Percentiles rank a stretch among this genome's conserved stretches.
Conservation (phyloP, 2,797 vertebrate genomes). For the Capromys pilorides region DNA sequence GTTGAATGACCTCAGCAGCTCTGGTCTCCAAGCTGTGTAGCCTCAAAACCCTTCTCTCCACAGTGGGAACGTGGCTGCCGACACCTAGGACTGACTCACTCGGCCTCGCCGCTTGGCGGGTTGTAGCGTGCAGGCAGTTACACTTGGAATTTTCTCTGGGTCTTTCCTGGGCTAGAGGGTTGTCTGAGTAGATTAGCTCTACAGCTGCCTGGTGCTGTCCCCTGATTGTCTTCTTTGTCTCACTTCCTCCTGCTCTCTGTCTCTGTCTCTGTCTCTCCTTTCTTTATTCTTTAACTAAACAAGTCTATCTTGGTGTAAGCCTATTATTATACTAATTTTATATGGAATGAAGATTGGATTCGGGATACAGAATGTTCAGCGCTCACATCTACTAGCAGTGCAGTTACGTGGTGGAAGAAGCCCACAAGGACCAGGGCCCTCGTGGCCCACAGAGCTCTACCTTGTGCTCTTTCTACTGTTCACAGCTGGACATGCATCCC, state of each 20-base stretch:
- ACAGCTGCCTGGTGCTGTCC: neutral
- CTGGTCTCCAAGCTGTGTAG: neutral
- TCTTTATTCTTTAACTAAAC: neutral
- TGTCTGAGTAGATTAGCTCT: neutral
- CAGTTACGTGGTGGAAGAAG: neutral
- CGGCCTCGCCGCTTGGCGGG: neutral
- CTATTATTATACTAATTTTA: neutral
- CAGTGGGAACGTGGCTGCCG: neutral
- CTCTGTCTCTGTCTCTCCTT: neutral
- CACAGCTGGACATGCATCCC: neutral
- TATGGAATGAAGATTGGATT: neutral
- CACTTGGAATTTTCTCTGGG: neutral
- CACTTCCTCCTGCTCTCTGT: fast-evolving
- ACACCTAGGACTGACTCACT: no score
- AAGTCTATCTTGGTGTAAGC: neutral
- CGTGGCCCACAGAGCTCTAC: neutral
- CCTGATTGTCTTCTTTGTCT: neutral
- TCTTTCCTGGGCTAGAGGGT: neutral
- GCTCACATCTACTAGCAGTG: fast-evolving
- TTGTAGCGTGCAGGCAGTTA: neutral
- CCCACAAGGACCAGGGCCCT: fast-evolving
- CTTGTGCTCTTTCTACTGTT: neutral
- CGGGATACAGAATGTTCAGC: neutral
- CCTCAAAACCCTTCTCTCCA: neutral
- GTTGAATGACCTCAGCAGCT: neutral